Percentiles rank a stretch among this genome's conserved stretches.
Evolutionary conservation across 2,888 invertebrate genomes (phyloP).

Genomic region (Corythucha ciliata): DNA sequence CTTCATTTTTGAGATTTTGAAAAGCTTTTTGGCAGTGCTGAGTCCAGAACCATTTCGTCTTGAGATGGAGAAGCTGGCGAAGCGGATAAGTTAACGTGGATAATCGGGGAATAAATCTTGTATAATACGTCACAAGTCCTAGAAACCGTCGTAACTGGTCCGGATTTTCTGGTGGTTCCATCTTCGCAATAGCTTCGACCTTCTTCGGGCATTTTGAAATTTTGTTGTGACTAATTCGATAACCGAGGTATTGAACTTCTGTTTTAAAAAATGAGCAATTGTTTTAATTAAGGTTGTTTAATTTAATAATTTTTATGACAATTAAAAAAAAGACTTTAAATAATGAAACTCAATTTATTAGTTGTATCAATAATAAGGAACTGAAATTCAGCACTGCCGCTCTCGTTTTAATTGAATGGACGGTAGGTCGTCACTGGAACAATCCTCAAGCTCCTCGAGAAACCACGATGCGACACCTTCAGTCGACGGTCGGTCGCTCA

Average conservation of each 20-base stretch:
- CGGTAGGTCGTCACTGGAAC: too few species aligned
- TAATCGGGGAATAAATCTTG: conserved; percentile 14
- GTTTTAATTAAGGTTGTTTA: conserved; percentile 13
- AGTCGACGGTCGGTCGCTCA: too few species aligned
- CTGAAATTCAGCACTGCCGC: too few species aligned
- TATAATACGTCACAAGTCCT: conserved; percentile 19
- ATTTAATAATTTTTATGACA: too few species aligned
- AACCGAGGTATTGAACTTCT: conserved; percentile 15
- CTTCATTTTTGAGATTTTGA: conserved; percentile 30
- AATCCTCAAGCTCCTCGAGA: too few species aligned
- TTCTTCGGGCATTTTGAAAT: conserved; percentile 23
- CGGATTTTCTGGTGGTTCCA: conserved; percentile 19
- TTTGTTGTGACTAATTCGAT: conserved; percentile 15
- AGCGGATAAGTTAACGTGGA: conserved; percentile 29
- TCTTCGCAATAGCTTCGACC: conserved; percentile 15
- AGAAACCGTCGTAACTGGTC: conserved; percentile 21
- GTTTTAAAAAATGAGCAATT: conserved; percentile 15
- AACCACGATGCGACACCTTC: too few species aligned
- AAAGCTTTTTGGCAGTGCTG: conserved; percentile 31
- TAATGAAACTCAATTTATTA: too few species aligned
- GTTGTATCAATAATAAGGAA: too few species aligned
- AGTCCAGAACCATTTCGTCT: conserved; percentile 29
- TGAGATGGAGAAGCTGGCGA: conserved; percentile 24
- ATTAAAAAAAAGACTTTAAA: too few species aligned
- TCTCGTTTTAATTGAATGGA: too few species aligned